phyloP scores from a whole-genome alignment of 2,888 invertebrate species.

The Pseudolycoriella hygida region DNA sequence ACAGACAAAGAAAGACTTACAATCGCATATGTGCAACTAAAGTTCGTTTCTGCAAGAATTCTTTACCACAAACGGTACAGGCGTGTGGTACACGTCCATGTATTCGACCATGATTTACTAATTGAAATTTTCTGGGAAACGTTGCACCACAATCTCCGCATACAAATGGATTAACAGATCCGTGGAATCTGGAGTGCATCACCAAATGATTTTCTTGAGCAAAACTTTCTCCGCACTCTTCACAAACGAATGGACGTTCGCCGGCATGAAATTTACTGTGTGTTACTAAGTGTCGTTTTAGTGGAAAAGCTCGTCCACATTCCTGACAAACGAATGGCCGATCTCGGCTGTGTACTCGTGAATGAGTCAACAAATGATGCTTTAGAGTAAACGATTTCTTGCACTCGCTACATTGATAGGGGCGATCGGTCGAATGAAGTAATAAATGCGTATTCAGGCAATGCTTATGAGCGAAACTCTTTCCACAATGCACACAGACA shows the following conservation, averaged over 20 bases:
- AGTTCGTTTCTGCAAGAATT: conserved; percentile 69
- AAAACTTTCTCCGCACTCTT: conserved; percentile 83
- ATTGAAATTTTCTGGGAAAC: conserved; percentile 69
- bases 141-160: conserved; percentile 80
- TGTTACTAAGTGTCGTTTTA: conserved; percentile 66
- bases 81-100: conserved; percentile 68
- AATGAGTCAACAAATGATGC: conserved; percentile 67
- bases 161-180: conserved; percentile 89
- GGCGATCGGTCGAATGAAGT: conserved; percentile 63
- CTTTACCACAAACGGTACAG: conserved; percentile 68
- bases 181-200: conserved; percentile 59
- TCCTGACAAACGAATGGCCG: conserved; percentile 68
- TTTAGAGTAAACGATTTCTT: conserved; percentile 75
- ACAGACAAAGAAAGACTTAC: conserved; percentile 12
- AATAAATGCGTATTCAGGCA: conserved; percentile 68
- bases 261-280: conserved; percentile 77
- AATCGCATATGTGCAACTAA: conserved; percentile 64
- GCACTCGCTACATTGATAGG: conserved; percentile 69
- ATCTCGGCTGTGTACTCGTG: conserved; percentile 61
- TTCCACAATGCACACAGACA: conserved; percentile 61
- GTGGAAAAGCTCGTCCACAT: conserved; percentile 64
- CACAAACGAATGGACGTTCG: conserved; percentile 70
- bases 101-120: conserved; percentile 66
- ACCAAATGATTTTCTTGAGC: conserved; percentile 66
- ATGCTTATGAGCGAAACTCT: conserved; percentile 66